These are phyloP conservation scores for Pygocentrus nattereri DNA, from an alignment of 2,797 vertebrate species.

Conservation along the genomic window DNA sequence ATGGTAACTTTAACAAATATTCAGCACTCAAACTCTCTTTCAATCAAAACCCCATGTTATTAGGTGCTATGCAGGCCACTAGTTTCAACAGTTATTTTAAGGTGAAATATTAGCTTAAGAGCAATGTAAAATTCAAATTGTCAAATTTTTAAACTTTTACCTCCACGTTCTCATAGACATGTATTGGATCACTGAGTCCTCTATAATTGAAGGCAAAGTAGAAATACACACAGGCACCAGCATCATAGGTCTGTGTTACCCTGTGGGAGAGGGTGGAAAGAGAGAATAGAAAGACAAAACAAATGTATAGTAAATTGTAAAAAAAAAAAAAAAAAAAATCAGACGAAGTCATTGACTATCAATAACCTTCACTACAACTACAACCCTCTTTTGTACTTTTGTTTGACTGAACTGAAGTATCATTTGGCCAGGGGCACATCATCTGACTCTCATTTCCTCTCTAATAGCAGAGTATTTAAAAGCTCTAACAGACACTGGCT, in stretches of 20 bases:
- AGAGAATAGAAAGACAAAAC: background rate
- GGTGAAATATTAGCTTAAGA: no score
- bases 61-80: background rate
- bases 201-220: constrained; percentile 99
- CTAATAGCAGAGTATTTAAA: constrained; percentile 20
- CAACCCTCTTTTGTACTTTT: background rate
- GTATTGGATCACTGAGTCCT: constrained; percentile 92
- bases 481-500: background rate
- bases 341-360: background rate
- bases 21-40: no score
- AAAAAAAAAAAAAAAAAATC: background rate
- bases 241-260: constrained; percentile 97
- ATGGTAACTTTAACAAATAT: no score
- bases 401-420: background rate
- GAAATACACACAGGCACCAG: constrained; percentile 98
- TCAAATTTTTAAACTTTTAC: constrained; percentile 70
- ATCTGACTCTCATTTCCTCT: constrained; percentile 6
- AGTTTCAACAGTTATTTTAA: background rate
- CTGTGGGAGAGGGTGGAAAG: constrained; percentile 76
- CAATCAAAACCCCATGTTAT: background rate
- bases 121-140: background rate
- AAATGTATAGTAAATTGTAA: background rate
- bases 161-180: constrained; percentile 96
- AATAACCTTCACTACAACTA: background rate
- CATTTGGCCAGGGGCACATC: background rate